Conservation (phyloP, 1,140 invertebrate species). For the Hyposmocoma kahamanoa region DNA sequence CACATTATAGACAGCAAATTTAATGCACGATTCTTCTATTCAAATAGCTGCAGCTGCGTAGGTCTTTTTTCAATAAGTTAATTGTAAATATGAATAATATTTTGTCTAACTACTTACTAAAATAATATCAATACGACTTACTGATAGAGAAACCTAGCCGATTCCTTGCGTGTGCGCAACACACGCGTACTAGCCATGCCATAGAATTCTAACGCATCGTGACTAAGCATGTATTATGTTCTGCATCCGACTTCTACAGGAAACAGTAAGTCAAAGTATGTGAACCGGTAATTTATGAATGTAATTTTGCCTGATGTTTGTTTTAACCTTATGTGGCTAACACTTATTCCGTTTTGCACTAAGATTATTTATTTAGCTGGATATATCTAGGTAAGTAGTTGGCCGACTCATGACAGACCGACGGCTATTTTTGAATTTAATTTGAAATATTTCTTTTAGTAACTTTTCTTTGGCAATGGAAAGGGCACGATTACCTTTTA, state of each 20-base stretch:
- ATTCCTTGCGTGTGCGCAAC: slow-evolving; percentile 48
- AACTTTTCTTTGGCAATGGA: not conserved
- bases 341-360: slow-evolving; percentile 46
- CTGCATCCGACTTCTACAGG: slow-evolving; percentile 74
- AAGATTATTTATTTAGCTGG: slow-evolving; percentile 42
- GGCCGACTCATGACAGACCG: not conserved
- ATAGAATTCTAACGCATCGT: slow-evolving; percentile 26
- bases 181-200: slow-evolving; percentile 10
- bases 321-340: slow-evolving; percentile 66
- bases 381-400: slow-evolving; percentile 7
- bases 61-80: no score
- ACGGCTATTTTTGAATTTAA: not conserved
- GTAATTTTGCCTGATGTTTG: slow-evolving; percentile 51
- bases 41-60: no score
- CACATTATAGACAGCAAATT: no score
- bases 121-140: no score
- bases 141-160: slow-evolving; percentile 19
- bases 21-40: no score
- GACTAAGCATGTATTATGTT: slow-evolving; percentile 69
- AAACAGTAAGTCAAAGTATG: slow-evolving; percentile 81
- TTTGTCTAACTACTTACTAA: no score
- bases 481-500: not conserved
- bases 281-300: slow-evolving; percentile 19
- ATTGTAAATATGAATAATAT: no score
- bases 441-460: not conserved